phyloP scores from a whole-genome alignment of 2,888 invertebrate species.

The Tupiocoris notatus region DNA sequence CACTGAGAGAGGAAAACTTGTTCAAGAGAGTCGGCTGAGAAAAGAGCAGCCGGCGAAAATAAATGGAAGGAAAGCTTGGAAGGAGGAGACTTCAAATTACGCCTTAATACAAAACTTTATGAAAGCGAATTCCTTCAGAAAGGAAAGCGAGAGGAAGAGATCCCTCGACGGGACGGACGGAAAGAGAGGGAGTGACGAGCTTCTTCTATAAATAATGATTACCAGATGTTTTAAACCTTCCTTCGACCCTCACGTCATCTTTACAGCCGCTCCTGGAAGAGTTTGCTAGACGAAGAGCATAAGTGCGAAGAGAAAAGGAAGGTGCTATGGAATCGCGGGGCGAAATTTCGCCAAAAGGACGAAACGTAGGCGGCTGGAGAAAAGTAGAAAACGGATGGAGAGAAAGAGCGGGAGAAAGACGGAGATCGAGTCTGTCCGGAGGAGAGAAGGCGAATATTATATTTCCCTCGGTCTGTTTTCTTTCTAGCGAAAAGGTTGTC shows the following conservation, averaged over 20 bases:
- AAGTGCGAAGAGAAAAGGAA: not conserved
- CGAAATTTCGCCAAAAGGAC: conserved; percentile 32
- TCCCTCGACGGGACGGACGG: no score
- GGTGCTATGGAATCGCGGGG: not conserved
- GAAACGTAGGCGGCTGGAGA: no score
- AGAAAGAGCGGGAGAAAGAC: not conserved
- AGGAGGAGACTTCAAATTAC: conserved; percentile 41
- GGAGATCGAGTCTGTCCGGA: not conserved
- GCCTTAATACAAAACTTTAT: conserved; percentile 43
- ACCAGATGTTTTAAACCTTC: conserved; percentile 39
- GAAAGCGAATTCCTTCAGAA: conserved; percentile 42
- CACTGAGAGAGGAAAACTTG: not conserved
- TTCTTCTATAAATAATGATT: conserved; percentile 43
- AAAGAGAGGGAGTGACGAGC: no score
- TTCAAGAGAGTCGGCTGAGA: conserved; percentile 32
- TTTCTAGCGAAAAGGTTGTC: conserved; percentile 10
- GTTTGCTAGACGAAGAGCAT: conserved; percentile 20
- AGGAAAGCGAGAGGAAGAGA: conserved; percentile 27
- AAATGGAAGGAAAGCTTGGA: conserved; percentile 21
- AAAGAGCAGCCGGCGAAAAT: no score
- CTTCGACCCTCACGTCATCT: not conserved
- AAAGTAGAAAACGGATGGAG: no score
- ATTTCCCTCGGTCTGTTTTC: conserved; percentile 36
- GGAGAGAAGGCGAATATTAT: conserved; percentile 16
- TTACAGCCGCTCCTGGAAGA: conserved; percentile 10